Base-by-base conservation (phyloP, 2,797 vertebrate genomes). In the Neoniphon sammara region DNA sequence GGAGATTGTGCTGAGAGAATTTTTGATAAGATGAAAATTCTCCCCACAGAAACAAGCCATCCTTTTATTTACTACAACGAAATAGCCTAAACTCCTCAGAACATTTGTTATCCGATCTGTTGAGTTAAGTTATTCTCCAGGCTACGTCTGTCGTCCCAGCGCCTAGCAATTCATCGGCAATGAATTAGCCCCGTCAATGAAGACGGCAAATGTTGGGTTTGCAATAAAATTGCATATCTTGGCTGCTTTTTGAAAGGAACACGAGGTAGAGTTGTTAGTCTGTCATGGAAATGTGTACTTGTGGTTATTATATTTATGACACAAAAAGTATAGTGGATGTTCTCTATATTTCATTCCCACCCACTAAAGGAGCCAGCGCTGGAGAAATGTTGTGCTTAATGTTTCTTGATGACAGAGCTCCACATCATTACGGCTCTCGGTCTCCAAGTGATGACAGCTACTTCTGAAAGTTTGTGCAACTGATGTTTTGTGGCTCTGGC, bases 1-100 rank as follows among this genome's bases (percentile, higher is more conserved):
- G 70, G 50, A 23, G 56, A 74, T 64, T 64, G 60, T 47, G 70
- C 82, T 4, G 54, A 60, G 62, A 68, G 75, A 76, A 82, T 84
- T 36, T 82, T 59, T 66, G 70, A 87, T 84, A 61, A 75, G 80
- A 70, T 73, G 73, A 72, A 80, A 71, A 66, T 20, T 42, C 70
- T 58, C 25, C 17, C 64, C 18, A 54, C 56, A 62, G 68, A 65
- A 75, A 53, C 55, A 21, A 73, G 14, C 31, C 0, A 8, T 25
- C 11, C 3, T 69, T 69, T 36, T 46, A 44, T 52, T 63, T 17
- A 50, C 25, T 7, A 47, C 50, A 21, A 14, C 25, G 5, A 42
- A 58, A 77, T 72, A n/a, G 59, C 50, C 8, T 2, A 12, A 18
- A 27, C 46, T 68, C 46, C 36, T 68, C 39, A n/a, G 10, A 72